Evolutionary conservation across 1,140 invertebrate genomes (phyloP).

Genomic region (Zaprionus africanus): DNA sequence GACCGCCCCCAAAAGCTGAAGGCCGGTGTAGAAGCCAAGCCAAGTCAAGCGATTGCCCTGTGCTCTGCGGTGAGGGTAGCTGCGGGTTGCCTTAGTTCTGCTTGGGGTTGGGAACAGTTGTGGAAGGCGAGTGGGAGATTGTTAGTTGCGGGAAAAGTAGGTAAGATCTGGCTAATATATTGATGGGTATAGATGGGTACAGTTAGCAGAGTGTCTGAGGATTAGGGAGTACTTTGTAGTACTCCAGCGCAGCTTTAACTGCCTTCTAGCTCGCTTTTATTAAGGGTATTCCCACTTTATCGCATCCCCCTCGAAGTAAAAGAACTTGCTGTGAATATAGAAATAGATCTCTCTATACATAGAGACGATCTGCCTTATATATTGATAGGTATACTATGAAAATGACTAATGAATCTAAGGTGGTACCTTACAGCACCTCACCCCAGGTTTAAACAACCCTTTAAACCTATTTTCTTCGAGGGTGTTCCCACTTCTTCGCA

Average conservation of each 20-base stretch:
- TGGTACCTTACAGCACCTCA: neutral
- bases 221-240: neutral
- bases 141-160: neutral
- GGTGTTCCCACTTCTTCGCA: neutral
- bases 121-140: neutral
- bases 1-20: conserved; percentile 16
- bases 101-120: neutral
- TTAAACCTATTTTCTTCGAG: neutral
- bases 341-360: no score
- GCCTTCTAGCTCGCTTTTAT: neutral
- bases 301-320: neutral
- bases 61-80: neutral
- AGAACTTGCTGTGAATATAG: neutral
- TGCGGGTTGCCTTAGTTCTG: neutral
- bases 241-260: neutral
- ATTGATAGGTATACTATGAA: accelerated
- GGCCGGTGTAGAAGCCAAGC: conserved; percentile 11
- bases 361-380: neutral
- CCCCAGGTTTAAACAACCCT: neutral
- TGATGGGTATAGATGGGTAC: neutral
- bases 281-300: conserved; percentile 9
- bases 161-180: neutral
- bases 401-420: no score
- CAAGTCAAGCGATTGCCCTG: conserved; percentile 3
- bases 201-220: neutral